Evolutionary conservation across 92 coral and sea anemone genomes (phyloP).

Genomic region (Plumapathes pennacea): DNA sequence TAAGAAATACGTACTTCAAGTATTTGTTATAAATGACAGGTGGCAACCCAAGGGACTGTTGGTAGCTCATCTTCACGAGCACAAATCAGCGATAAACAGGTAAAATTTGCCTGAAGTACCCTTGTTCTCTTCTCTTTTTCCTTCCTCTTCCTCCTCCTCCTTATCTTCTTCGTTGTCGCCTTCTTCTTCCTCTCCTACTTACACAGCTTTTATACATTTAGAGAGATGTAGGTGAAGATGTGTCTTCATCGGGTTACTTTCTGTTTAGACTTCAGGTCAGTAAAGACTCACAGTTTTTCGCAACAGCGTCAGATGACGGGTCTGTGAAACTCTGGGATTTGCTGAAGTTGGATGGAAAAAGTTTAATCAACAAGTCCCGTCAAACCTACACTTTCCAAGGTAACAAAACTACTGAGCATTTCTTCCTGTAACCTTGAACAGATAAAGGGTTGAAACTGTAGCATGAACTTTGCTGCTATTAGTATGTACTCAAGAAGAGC

Average conservation of each 20-base stretch:
- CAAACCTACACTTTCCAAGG: constrained; percentile 83
- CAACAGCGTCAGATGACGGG: constrained; percentile 97
- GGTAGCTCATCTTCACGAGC: constrained; percentile 95
- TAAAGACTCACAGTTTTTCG: constrained; percentile 74
- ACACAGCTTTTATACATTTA: neutral
- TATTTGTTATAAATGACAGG: constrained; percentile 35
- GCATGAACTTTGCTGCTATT: too few relatives aligned
- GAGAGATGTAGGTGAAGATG: neutral
- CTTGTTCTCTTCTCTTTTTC: neutral
- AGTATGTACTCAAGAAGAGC: too few relatives aligned
- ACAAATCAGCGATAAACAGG: constrained; percentile 92
- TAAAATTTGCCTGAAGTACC: neutral
- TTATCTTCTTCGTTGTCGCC: neutral
- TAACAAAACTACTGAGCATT: too few relatives aligned
- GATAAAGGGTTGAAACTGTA: too few relatives aligned
- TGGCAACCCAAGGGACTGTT: constrained; percentile 93
- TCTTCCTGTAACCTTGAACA: too few relatives aligned
- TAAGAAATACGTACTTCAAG: too few relatives aligned
- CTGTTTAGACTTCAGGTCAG: constrained; percentile 74
- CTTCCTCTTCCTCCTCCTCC: neutral
- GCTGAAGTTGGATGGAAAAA: constrained; percentile 86
- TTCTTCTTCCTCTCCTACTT: neutral
- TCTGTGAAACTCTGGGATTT: constrained; percentile 97
- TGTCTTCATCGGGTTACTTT: neutral
- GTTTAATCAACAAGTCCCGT: constrained; percentile 83